Evolutionary conservation across 2,113 vertebrate genomes (phyloP).

Genomic region (Dromiciops gliroides): DNA sequence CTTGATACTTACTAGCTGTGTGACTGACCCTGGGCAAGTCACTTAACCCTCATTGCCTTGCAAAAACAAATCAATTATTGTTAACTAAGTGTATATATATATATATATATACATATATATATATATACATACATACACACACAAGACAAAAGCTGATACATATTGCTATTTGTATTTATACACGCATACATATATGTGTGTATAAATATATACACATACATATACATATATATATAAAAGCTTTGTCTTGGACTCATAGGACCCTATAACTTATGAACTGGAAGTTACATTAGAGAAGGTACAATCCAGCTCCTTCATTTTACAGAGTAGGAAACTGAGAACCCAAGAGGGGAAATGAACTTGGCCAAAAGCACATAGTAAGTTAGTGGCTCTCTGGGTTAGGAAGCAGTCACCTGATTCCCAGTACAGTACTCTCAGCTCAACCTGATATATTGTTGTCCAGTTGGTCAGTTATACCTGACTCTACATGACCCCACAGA

Average conservation of each 20-base stretch:
- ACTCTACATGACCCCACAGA: background rate
- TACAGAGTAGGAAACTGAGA: background rate
- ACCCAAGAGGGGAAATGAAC: background rate
- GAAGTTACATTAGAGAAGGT: background rate
- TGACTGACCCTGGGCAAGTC: no score
- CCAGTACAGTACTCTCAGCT: background rate
- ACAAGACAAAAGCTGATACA: no score
- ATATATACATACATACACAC: no score
- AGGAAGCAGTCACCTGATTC: background rate
- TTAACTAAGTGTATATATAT: no score
- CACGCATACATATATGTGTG: no score
- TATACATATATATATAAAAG: rapidly evolving
- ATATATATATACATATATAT: no score
- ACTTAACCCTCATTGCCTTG: no score
- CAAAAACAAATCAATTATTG: no score
- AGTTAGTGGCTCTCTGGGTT: background rate
- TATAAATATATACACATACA: no score
- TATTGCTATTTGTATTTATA: no score
- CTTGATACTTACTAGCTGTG: no score
- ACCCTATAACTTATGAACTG: background rate
- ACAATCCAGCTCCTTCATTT: background rate
- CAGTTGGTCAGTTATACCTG: background rate
- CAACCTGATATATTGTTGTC: background rate
- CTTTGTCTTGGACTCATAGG: background rate
- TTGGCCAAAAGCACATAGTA: background rate